phyloP scores from a whole-genome alignment of 1,140 invertebrate species.

The Calosoma granatense region DNA sequence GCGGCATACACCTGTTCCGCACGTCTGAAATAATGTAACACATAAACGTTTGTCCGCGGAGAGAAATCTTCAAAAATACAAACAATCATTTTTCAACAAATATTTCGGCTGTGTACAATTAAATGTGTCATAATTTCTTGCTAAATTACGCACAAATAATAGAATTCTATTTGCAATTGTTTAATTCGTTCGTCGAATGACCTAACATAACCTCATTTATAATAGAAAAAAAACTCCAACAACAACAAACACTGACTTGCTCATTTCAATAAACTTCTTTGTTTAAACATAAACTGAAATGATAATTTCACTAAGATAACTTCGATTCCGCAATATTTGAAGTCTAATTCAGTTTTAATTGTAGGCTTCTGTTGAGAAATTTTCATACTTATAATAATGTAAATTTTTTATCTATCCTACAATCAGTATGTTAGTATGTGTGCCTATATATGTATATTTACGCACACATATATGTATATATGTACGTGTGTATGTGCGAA shows the following conservation, averaged over 20 bases:
- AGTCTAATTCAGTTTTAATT: not conserved
- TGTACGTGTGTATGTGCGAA: not conserved
- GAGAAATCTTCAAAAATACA: too few relatives aligned
- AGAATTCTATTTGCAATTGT: not conserved
- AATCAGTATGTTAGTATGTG: too few relatives aligned
- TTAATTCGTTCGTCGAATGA: too few relatives aligned
- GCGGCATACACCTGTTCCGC: too few relatives aligned
- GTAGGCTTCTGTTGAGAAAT: not conserved
- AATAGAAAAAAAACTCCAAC: too few relatives aligned
- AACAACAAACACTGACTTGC: too few relatives aligned
- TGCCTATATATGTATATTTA: not conserved
- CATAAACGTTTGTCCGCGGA: too few relatives aligned
- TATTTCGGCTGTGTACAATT: too few relatives aligned
- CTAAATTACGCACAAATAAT: not conserved
- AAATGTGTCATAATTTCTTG: not conserved
- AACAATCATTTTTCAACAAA: too few relatives aligned
- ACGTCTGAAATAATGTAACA: too few relatives aligned
- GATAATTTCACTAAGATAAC: not conserved
- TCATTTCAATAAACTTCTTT: not conserved
- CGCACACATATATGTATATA: slow-evolving; percentile 1
- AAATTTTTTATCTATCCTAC: too few relatives aligned
- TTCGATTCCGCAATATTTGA: not conserved
- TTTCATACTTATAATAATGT: not conserved
- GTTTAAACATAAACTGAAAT: not conserved
- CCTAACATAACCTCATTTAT: too few relatives aligned